A percentile compares a stretch with the other conserved stretches of the same genome.
These are phyloP conservation scores for Leptura quadrifasciata DNA, from an alignment of 2,888 invertebrate genomes.

Conservation along the genomic window DNA sequence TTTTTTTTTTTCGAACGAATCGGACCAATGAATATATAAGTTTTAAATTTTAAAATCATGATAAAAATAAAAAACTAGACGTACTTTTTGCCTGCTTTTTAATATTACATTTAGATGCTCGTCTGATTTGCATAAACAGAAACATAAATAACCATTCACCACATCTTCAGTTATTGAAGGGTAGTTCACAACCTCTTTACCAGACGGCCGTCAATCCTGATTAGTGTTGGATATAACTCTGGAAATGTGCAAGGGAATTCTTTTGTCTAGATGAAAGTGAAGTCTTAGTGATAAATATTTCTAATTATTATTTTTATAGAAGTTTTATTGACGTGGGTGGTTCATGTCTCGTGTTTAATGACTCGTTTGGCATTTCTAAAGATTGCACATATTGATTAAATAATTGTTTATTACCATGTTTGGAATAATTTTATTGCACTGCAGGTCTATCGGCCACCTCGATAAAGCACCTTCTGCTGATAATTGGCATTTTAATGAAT, in stretches of 20 bases:
- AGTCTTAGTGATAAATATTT: background rate
- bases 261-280: background rate
- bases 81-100: too few relatives aligned
- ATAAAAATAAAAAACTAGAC: too few relatives aligned
- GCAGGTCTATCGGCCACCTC: background rate
- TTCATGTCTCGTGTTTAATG: background rate
- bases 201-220: background rate
- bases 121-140: too few relatives aligned
- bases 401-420: background rate
- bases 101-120: too few relatives aligned
- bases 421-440: background rate
- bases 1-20: too few relatives aligned
- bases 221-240: background rate
- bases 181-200: background rate
- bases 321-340: background rate
- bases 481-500: background rate
- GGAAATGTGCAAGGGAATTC: background rate
- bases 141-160: too few relatives aligned
- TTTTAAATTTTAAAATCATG: too few relatives aligned
- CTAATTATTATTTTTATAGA: background rate
- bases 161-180: too few relatives aligned
- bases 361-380: background rate
- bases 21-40: too few relatives aligned
- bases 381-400: background rate
- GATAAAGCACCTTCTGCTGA: background rate